These are phyloP conservation scores for Trialeurodes vaporariorum DNA, from an alignment of 1,140 invertebrate species.

Conservation along the genomic window DNA sequence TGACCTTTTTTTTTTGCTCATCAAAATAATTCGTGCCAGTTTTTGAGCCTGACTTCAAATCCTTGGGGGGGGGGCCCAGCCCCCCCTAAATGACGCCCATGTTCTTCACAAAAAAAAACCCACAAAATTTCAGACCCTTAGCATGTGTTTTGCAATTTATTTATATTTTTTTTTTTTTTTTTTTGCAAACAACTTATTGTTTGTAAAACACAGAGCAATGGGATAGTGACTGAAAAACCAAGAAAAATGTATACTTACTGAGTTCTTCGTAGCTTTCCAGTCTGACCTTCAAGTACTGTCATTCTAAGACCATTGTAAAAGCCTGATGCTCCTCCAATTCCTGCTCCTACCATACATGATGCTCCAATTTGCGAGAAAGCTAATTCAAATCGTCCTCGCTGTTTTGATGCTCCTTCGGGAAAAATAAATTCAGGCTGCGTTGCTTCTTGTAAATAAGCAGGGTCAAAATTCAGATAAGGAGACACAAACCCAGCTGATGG, in stretches of 20 bases:
- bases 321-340: constrained; percentile 68
- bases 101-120: too few species aligned
- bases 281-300: constrained; percentile 69
- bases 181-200: too few species aligned
- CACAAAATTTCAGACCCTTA: too few species aligned
- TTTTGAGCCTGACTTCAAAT: too few species aligned
- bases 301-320: constrained; percentile 76
- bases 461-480: constrained; percentile 87
- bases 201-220: too few species aligned
- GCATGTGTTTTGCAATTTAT: too few species aligned
- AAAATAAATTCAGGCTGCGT: constrained; percentile 87
- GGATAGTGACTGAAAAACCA: too few species aligned
- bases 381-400: constrained; percentile 71
- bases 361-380: constrained; percentile 89
- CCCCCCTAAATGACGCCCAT: too few species aligned
- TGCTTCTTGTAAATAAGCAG: constrained; percentile 57
- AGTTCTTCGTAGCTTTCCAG: constrained; percentile 76
- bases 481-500: constrained; percentile 36
- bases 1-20: too few species aligned
- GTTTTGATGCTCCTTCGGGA: constrained; percentile 69
- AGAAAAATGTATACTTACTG: constrained; percentile 48
- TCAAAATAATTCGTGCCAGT: too few species aligned
- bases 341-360: constrained; percentile 69
- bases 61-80: too few species aligned
- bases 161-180: too few species aligned